phyloP scores from a whole-genome alignment of 2,113 vertebrate genomes.

The Ophiodon elongatus region DNA sequence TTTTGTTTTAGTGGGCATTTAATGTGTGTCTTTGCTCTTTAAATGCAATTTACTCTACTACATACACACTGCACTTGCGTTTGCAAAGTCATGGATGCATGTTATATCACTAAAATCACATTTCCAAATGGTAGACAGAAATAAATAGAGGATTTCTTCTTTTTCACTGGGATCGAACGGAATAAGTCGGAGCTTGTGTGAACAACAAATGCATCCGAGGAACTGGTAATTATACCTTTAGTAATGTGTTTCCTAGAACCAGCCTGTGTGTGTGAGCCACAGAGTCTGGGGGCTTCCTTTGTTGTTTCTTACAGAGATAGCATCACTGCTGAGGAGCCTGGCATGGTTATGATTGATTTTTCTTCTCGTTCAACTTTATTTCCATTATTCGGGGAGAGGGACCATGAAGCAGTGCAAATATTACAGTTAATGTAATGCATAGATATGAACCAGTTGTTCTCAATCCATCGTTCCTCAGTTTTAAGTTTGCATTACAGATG shows the following conservation, averaged over 20 bases:
- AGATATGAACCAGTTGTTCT: constrained; percentile 1
- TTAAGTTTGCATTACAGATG: neutral
- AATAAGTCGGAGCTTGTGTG: neutral
- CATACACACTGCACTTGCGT: neutral
- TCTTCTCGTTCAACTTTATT: constrained; percentile 34
- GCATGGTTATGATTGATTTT: constrained; percentile 27
- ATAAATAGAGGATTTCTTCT: neutral
- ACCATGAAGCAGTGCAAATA: neutral
- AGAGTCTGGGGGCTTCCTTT: constrained; percentile 11
- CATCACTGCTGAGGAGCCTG: constrained; percentile 12
- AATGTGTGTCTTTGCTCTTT: neutral
- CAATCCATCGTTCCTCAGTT: neutral
- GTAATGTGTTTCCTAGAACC: neutral
- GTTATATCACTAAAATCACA: neutral
- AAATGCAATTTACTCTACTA: no score
- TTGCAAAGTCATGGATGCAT: neutral
- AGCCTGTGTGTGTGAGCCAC: neutral
- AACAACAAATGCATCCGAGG: constrained; percentile 8
- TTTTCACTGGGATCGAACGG: neutral
- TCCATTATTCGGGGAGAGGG: constrained; percentile 9
- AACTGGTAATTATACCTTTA: constrained; percentile 9
- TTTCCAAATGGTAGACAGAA: neutral
- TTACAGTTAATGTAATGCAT: constrained; percentile 22
- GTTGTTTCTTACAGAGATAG: constrained; percentile 19
- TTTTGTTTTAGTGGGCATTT: neutral